Evolutionary conservation across 2,888 invertebrate genomes (phyloP), one percentile per base, ranked within the genome.

Genomic region (Pharmacophagus antenor): DNA sequence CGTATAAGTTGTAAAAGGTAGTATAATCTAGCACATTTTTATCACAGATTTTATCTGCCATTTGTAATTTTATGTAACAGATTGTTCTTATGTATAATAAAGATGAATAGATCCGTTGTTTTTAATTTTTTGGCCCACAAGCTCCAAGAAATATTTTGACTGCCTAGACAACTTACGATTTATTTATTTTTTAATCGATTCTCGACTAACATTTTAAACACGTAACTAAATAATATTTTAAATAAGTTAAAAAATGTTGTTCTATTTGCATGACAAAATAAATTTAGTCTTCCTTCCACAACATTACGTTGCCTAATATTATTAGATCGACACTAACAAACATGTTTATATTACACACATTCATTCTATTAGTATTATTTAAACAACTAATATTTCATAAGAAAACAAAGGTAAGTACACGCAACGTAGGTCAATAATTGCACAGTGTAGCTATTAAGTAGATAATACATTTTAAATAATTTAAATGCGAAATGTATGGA

Each of bases 261-360:
- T 37, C 1, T n/a, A n/a, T n/a, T 37, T 37, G 37, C 37, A 37
- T 15, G 37, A 37, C 2, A n/a, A 37, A 37, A 37, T 4, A 15
- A 37, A n/a, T 37, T 37, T 8, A 10, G 8, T 8, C 7, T 27
- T 27, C 10, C 10, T n/a, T 0, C 4, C 37, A 4, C 15, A 37
- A n/a, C n/a, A 15, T 37, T n/a, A 37, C 5, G 15, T 37, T 37
- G 10, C 15, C 49, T 27, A 17, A 18, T 17, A 42, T 22, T 17
- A 53, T 44, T 53, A 18, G 5, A 47, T 12, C 6, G 20, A n/a
- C 21, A 55, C 21, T 2, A n/a, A 46, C 27, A 23, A 53, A 58
- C 47, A 53, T 52, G 22, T 48, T 53, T 25, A 23, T 53, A 31
- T 44, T 15, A 58, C 41, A 58, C 58, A 58, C 31, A 48, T 48